phyloP scores from a whole-genome alignment of 2,797 vertebrate genomes.

The Gymnocypris eckloni region DNA sequence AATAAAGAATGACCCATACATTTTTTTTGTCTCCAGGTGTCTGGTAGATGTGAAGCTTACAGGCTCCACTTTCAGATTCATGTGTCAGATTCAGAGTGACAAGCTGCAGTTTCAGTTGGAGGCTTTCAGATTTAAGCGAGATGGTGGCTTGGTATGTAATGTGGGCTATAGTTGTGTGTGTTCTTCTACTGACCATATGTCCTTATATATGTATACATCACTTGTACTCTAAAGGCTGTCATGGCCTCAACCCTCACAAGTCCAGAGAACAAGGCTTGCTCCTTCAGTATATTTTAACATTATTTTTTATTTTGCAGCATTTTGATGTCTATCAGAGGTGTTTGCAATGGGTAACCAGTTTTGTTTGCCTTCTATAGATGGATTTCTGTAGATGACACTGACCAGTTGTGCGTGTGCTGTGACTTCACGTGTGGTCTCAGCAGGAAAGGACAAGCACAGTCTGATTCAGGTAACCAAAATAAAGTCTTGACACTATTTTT shows the following conservation, averaged over 20 bases:
- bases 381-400: constrained; percentile 52
- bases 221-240: constrained; percentile 72
- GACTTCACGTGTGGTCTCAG: constrained; percentile 59
- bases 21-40: no score
- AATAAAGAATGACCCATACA: no score
- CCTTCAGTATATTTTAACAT: constrained; percentile 62
- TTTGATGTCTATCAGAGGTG: no score
- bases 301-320: no score
- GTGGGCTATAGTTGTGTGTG: background rate
- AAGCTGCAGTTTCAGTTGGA: constrained; percentile 71
- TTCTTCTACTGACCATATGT: background rate
- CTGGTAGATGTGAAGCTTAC: no score
- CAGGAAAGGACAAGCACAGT: background rate
- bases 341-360: background rate
- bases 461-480: background rate
- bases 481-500: no score
- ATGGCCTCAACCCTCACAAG: constrained; percentile 7
- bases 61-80: no score
- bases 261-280: constrained; percentile 70
- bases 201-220: constrained; percentile 70
- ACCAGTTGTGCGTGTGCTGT: constrained; percentile 67
- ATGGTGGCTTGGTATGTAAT: constrained; percentile 58
- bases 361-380: constrained; percentile 21
- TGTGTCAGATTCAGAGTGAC: no score
- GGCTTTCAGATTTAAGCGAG: constrained; percentile 71